Base-by-base conservation (phyloP, 2,888 invertebrate genomes). In the Chrysodeixis includens region DNA sequence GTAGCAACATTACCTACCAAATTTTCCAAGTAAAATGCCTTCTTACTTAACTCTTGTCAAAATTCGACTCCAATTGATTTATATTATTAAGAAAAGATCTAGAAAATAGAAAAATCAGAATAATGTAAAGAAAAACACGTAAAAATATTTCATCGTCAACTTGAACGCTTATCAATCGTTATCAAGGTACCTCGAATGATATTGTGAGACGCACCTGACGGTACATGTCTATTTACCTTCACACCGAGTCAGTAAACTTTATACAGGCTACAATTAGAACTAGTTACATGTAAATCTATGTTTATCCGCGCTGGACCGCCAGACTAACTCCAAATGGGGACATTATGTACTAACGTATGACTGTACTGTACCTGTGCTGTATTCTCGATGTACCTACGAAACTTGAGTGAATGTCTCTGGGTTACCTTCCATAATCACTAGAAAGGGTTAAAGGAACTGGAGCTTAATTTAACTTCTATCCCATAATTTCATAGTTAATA, bases 181-280 rank as follows among this genome's bases (percentile, higher is more conserved):
- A 83, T 79, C 81, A 72, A 68, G 56, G 61, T 40, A 40, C 66
- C 66, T 58, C 62, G 54, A 64, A 70, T 63, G 71, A 76, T 68
- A 66, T 78, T 69, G 69, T 59, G 57, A 68, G 63, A 67, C 68
- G 66, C 71, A 73, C 65, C 67, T 74, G 66, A 46, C 53, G 54
- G 62, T 30, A 30, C 60, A 65, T 74, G 64, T 75, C 73, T 78
- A 72, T 71, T 49, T 63, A 64, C 60, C 58, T 52, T 55, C 60
- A 49, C 26, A 16, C 44, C 44, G 51, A 66, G 79, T 78, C 79
- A 76, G 65, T 79, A 76, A 79, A 79, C 79, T 81, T 79, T 79
- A 66, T 66, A 62, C 65, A 73, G 16, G 60, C 72, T 74, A 78
- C 61, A 77, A 55, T 77, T 59, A 77, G 69, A 73, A 64, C 46